A percentile compares a stretch with the other conserved stretches of the same genome.
These are phyloP conservation scores for Nasonia oneida DNA, from an alignment of 2,888 invertebrate genomes.

Conservation along the genomic window DNA sequence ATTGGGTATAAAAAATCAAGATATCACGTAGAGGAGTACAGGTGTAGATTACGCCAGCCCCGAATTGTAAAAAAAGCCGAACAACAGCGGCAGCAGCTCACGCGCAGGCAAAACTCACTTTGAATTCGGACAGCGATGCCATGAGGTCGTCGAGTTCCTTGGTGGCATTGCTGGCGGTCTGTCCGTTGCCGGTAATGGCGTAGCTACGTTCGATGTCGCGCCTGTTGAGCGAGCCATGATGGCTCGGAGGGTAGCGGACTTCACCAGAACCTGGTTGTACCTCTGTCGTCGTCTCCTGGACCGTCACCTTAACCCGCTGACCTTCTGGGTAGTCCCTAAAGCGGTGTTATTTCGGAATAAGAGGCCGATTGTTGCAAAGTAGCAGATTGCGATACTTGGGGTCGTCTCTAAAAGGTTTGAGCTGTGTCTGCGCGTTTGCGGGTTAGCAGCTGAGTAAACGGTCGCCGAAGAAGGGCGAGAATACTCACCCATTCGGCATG, in stretches of 20 bases:
- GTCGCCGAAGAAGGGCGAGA: neutral
- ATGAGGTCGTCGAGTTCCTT: conserved; percentile 97
- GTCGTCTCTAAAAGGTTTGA: no score
- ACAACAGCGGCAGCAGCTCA: neutral
- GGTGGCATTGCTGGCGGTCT: conserved; percentile 91
- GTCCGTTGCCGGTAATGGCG: conserved; percentile 69
- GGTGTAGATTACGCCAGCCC: no score
- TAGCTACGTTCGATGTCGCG: conserved; percentile 66
- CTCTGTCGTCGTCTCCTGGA: conserved; percentile 79
- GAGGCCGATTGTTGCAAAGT: no score
- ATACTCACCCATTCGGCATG: conserved; percentile 86
- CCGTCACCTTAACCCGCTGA: conserved; percentile 77
- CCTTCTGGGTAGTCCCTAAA: conserved; percentile 76
- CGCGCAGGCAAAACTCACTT: conserved; percentile 83
- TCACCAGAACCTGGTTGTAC: conserved; percentile 70
- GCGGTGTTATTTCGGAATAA: neutral
- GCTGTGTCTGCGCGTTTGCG: no score
- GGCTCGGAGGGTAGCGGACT: conserved; percentile 66
- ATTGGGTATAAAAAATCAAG: no score
- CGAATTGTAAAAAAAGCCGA: no score
- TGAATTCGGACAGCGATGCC: conserved; percentile 97
- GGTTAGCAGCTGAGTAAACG: no score
- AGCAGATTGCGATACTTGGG: no score
- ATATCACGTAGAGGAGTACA: no score
- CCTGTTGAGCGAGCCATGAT: conserved; percentile 70